A percentile compares a stretch with the other conserved stretches of the same genome.
Conservation (phyloP, 1,140 invertebrate genomes). For the Micrasema longulum region DNA sequence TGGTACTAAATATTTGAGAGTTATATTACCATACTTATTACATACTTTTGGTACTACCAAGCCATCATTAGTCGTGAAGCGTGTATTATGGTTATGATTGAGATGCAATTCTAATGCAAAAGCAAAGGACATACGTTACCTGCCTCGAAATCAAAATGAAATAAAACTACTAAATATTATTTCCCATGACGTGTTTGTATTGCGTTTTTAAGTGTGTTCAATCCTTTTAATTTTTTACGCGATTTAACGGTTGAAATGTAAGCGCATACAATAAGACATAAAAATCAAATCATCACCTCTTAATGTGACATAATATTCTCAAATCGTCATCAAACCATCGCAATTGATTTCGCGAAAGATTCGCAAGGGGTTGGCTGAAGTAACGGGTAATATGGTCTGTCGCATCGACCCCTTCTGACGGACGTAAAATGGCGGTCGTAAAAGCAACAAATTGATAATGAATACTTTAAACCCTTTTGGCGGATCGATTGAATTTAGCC, state of each 20-base stretch:
- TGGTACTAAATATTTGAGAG: too few species aligned
- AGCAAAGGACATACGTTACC: too few species aligned
- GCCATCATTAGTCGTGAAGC: too few species aligned
- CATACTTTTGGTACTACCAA: too few species aligned
- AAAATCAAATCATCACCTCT: constrained; percentile 46
- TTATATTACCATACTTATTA: too few species aligned
- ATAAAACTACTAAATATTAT: not conserved
- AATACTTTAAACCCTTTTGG: constrained; percentile 47
- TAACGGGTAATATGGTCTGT: not conserved
- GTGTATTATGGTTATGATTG: too few species aligned
- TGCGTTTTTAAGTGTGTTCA: constrained; percentile 13
- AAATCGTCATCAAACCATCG: constrained; percentile 44
- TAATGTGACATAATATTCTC: constrained; percentile 44
- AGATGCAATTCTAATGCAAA: too few species aligned
- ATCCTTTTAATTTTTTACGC: constrained; percentile 36
- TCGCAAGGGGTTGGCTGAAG: constrained; percentile 13
- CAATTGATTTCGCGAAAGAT: constrained; percentile 34
- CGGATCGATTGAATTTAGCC: constrained; percentile 25
- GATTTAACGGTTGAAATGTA: constrained; percentile 32
- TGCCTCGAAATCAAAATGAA: too few species aligned
- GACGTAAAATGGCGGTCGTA: constrained; percentile 39
- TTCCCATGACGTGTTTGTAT: constrained; percentile 7
- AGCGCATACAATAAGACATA: constrained; percentile 37
- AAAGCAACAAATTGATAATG: constrained; percentile 50
- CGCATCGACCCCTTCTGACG: not conserved